These are phyloP conservation scores for Lepisosteus osseus DNA, from an alignment of 2,113 vertebrate species.

Conservation along the genomic window DNA sequence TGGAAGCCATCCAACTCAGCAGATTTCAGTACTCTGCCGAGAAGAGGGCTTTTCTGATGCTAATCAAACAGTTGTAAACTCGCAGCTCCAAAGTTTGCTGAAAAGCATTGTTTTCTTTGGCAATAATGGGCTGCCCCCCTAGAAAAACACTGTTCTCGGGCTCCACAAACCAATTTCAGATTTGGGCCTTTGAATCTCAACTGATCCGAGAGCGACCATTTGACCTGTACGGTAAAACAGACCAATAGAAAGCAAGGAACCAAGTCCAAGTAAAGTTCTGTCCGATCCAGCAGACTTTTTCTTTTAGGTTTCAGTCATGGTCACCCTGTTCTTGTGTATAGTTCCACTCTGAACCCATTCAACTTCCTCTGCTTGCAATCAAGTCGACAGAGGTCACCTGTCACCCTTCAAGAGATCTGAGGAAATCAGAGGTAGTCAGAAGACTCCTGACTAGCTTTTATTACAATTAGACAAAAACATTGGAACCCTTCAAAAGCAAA, in stretches of 20 bases:
- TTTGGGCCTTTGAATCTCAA: not conserved
- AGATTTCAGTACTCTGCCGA: constrained; percentile 25
- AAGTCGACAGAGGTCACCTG: constrained; percentile 54
- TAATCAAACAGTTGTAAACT: constrained; percentile 54
- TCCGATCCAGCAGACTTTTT: too few species aligned
- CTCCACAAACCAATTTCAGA: not conserved
- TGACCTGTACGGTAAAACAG: too few species aligned
- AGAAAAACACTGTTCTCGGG: constrained; percentile 27
- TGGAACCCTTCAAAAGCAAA: constrained; percentile 38
- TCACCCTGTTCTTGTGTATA: too few species aligned
- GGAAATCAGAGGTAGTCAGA: constrained; percentile 25
- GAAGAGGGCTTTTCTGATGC: constrained; percentile 51
- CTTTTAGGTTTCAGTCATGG: too few species aligned
- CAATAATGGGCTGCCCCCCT: constrained; percentile 33
- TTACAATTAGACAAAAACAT: constrained; percentile 49
- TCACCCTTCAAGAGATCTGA: constrained; percentile 49
- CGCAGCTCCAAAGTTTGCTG: constrained; percentile 42
- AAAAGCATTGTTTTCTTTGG: constrained; percentile 59
- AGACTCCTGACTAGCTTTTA: constrained; percentile 45
- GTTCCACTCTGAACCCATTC: constrained; percentile 19
- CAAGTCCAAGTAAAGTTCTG: too few species aligned
- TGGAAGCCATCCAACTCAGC: constrained; percentile 27
- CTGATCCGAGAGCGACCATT: too few species aligned
- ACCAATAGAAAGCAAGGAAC: too few species aligned
- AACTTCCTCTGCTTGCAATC: constrained; percentile 60